Percentiles rank a stretch among this genome's conserved stretches.
Conservation (phyloP, 1,140 invertebrate genomes). For the Zaprionus camerounensis region DNA sequence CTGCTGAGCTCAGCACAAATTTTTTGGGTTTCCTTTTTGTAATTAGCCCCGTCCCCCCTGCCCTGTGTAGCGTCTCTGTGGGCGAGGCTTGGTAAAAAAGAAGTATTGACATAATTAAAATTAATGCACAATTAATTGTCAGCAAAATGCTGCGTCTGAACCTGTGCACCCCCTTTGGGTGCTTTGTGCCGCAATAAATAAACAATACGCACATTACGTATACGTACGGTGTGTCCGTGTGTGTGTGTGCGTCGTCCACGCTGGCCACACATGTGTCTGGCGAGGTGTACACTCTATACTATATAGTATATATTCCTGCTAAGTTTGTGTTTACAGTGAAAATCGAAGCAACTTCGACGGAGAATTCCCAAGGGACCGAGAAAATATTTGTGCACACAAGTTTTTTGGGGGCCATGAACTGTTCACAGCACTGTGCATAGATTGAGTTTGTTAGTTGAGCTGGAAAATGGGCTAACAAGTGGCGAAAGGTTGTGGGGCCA, state of each 20-base stretch:
- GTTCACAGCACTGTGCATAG: background rate
- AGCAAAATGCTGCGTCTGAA: constrained; percentile 43
- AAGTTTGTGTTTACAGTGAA: background rate
- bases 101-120: constrained; percentile 68
- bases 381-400: background rate
- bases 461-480: background rate
- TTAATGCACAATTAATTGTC: constrained; percentile 76
- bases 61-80: background rate
- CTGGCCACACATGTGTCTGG: constrained; percentile 29
- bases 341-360: background rate
- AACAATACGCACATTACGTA: constrained; percentile 27
- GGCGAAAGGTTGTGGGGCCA: background rate
- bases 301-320: background rate
- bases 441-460: background rate
- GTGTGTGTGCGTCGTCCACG: background rate
- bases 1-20: constrained; percentile 48
- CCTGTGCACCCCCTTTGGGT: background rate
- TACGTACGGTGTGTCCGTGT: constrained; percentile 11
- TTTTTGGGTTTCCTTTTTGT: constrained; percentile 23
- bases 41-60: constrained; percentile 40
- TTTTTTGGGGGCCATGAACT: background rate
- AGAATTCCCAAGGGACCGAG: constrained; percentile 37
- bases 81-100: background rate
- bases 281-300: constrained; percentile 9
- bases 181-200: constrained; percentile 50